A percentile compares a stretch with the other conserved stretches of the same genome.
Evolutionary conservation across 2,797 vertebrate species (phyloP).

Genomic region (Rhabdophis nuchalis): DNA sequence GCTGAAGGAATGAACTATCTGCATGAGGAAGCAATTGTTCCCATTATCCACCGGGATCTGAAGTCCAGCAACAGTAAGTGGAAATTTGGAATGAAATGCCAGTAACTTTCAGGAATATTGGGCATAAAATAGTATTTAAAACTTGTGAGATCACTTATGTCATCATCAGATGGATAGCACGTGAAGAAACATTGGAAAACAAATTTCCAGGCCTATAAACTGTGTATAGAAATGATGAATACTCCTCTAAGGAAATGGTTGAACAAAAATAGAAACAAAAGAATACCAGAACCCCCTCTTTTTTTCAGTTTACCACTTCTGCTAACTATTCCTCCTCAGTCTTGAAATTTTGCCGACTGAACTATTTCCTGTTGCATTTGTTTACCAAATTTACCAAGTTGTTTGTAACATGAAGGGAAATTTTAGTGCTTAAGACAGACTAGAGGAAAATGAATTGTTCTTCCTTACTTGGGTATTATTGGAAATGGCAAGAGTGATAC

Average conservation of each 20-base stretch:
- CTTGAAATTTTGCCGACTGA: background rate
- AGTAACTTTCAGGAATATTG: background rate
- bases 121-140: background rate
- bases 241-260: background rate
- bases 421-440: background rate
- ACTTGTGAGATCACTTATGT: background rate
- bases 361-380: background rate
- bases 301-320: background rate
- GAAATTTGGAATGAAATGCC: constrained; percentile 12
- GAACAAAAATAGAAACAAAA: background rate
- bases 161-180: background rate
- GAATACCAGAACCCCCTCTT: background rate
- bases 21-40: constrained; percentile 91
- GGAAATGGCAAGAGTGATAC: background rate
- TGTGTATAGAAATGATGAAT: background rate
- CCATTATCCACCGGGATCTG: constrained; percentile 94
- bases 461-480: background rate
- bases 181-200: background rate
- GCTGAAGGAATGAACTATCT: constrained; percentile 93
- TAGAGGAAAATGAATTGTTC: background rate
- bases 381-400: background rate
- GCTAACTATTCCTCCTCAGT: background rate
- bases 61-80: constrained; percentile 99
- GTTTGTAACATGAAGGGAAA: background rate
- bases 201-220: background rate